These are phyloP conservation scores for Cephus nigrinus DNA, from an alignment of 2,888 invertebrate genomes.

Conservation along the genomic window DNA sequence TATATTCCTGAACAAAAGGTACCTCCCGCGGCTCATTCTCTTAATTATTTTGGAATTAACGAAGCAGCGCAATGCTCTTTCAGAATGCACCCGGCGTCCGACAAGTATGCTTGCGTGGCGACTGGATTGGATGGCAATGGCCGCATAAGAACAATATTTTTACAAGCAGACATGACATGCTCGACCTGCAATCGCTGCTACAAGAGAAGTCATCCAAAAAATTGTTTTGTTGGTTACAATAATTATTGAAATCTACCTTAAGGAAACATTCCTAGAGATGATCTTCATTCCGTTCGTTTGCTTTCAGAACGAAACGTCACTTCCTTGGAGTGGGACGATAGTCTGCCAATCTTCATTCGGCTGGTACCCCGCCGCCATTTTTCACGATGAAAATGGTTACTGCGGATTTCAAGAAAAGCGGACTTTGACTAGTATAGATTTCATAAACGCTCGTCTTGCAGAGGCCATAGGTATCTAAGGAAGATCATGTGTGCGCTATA, in stretches of 20 bases:
- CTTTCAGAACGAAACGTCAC: slow-evolving; percentile 18
- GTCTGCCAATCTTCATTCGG: slow-evolving; percentile 75
- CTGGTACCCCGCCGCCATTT: slow-evolving; percentile 81
- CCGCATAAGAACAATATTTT: slow-evolving; percentile 68
- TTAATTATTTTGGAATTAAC: not conserved
- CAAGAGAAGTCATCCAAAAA: slow-evolving; percentile 32
- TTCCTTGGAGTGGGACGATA: slow-evolving; percentile 76
- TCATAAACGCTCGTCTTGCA: slow-evolving; percentile 69
- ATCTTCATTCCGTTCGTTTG: not conserved
- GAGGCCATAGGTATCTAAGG: slow-evolving; percentile 66
- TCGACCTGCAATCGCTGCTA: slow-evolving; percentile 71
- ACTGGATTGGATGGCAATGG: slow-evolving; percentile 70
- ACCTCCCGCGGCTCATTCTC: not conserved
- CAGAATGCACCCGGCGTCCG: slow-evolving; percentile 53
- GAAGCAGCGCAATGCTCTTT: not conserved
- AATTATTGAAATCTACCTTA: not conserved
- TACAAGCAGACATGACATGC: slow-evolving; percentile 67
- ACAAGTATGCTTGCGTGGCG: slow-evolving; percentile 72
- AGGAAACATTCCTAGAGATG: not conserved
- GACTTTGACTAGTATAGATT: slow-evolving; percentile 70
- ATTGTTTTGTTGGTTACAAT: not conserved
- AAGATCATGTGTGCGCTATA: not conserved
- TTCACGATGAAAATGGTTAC: slow-evolving; percentile 68
- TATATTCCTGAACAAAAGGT: slow-evolving; percentile 68
- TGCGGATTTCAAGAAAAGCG: slow-evolving; percentile 69